A percentile compares a stretch with the other conserved stretches of the same genome.
Conservation (phyloP, 1,140 invertebrate genomes). For the Bombyx mandarina region DNA sequence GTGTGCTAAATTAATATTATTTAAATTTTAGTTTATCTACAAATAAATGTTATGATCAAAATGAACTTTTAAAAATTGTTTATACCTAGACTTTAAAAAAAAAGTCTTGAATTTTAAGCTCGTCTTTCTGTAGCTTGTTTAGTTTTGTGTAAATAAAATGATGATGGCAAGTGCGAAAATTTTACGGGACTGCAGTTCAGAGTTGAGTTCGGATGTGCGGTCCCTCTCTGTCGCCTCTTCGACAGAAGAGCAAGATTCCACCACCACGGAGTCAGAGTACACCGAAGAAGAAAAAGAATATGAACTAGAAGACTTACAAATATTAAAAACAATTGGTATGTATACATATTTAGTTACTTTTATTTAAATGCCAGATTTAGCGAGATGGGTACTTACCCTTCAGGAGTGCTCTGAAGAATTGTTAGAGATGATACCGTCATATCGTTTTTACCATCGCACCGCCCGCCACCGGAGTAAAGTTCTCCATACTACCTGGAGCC, state of each 20-base stretch:
- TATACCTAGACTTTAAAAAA: too few species aligned
- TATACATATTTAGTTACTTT: background rate
- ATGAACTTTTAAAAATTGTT: background rate
- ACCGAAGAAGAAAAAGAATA: constrained; percentile 78
- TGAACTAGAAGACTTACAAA: constrained; percentile 83
- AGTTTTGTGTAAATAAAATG: constrained; percentile 29
- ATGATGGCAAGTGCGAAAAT: constrained; percentile 71
- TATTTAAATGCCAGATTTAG: background rate
- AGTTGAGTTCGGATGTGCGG: constrained; percentile 61
- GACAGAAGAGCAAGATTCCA: constrained; percentile 61
- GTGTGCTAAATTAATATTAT: background rate
- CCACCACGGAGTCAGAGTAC: constrained; percentile 71
- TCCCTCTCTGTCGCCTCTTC: constrained; percentile 65
- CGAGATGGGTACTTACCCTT: too few species aligned
- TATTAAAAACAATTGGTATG: constrained; percentile 87
- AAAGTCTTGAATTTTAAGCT: too few species aligned
- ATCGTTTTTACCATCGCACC: too few species aligned
- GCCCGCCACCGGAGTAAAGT: too few species aligned
- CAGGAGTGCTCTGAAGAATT: too few species aligned
- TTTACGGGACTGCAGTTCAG: constrained; percentile 67
- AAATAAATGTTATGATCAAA: background rate
- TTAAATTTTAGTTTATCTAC: background rate
- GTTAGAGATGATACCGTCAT: too few species aligned
- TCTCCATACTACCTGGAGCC: too few species aligned
- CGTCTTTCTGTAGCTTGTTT: background rate